A percentile compares a stretch with the other conserved stretches of the same genome.
These are phyloP conservation scores for Synergus laeviventris DNA, from an alignment of 2,888 invertebrate genomes.

Conservation along the genomic window DNA sequence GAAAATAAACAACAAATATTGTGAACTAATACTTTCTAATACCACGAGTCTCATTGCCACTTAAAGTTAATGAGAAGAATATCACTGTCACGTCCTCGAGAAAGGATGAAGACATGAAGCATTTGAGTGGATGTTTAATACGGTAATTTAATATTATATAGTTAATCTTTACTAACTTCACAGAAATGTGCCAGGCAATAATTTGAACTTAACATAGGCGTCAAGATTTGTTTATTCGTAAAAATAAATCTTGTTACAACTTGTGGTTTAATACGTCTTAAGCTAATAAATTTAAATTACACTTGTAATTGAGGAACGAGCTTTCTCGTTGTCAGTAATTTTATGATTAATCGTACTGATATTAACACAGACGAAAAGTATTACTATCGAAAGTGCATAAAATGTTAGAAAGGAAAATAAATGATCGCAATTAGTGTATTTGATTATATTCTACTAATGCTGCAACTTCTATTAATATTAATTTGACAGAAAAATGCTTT, in stretches of 20 bases:
- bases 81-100: constrained; percentile 32
- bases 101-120: constrained; percentile 19
- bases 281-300: background rate
- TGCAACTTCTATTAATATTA: background rate
- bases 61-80: constrained; percentile 23
- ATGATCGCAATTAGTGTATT: background rate
- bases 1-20: background rate
- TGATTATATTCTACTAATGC: background rate
- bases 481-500: background rate
- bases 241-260: background rate
- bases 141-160: constrained; percentile 16
- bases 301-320: background rate
- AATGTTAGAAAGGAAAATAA: background rate
- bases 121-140: constrained; percentile 11
- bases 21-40: background rate
- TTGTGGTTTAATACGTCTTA: background rate
- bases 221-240: background rate
- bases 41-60: constrained; percentile 7
- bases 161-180: background rate
- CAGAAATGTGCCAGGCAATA: background rate
- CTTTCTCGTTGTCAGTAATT: background rate
- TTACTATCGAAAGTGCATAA: background rate
- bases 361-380: background rate
- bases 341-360: constrained; percentile 1
- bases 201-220: background rate